A percentile compares a stretch with the other conserved stretches of the same genome.
Evolutionary conservation across 1,140 invertebrate species (phyloP).

Genomic region (Bombus impatiens): DNA sequence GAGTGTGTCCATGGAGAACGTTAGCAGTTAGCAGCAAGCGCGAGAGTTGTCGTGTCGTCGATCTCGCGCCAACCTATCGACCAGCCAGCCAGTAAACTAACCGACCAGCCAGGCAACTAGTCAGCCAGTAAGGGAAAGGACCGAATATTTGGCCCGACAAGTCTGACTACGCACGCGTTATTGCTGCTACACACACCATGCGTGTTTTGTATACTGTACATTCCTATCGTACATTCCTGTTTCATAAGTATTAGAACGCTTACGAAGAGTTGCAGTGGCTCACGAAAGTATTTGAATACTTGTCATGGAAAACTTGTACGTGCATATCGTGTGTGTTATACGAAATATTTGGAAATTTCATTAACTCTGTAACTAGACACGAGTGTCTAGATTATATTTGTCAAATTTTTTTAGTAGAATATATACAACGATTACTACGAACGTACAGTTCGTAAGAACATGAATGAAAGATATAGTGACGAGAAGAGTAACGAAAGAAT

Average conservation of each 20-base stretch:
- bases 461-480: no score
- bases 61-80: constrained; percentile 1
- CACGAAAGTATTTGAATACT: neutral
- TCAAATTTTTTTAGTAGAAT: no score
- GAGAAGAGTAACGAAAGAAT: no score
- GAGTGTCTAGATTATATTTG: no score
- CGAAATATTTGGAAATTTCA: neutral
- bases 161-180: constrained; percentile 45
- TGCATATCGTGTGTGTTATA: neutral
- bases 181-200: constrained; percentile 14
- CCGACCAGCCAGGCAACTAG: neutral
- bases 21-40: neutral
- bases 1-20: constrained; percentile 1
- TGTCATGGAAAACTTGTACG: neutral
- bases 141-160: constrained; percentile 48
- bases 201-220: neutral
- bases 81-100: neutral
- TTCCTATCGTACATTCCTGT: no score
- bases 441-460: no score
- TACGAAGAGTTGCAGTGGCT: neutral
- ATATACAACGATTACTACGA: no score
- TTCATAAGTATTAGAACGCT: neutral
- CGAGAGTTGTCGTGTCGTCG: neutral
- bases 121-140: constrained; percentile 38
- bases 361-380: neutral